phyloP scores from a whole-genome alignment of 2,888 invertebrate species.

The Archips xylosteana region DNA sequence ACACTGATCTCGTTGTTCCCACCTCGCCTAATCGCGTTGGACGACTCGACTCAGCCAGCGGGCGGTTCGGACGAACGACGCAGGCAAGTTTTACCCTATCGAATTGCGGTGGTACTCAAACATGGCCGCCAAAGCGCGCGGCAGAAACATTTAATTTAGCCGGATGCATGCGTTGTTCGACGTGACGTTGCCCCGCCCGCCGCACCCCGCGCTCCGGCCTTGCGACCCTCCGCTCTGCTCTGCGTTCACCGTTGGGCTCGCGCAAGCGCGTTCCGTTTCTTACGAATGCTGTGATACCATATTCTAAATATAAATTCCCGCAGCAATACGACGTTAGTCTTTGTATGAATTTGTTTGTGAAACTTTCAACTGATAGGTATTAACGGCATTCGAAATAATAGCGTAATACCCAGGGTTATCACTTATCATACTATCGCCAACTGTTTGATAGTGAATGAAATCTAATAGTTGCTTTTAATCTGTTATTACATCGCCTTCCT shows the following conservation, averaged over 20 bases:
- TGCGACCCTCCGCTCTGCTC: slow-evolving; percentile 76
- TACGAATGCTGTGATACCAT: slow-evolving; percentile 73
- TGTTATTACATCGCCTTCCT: slow-evolving; percentile 14
- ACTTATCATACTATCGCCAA: slow-evolving; percentile 14
- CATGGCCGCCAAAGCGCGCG: slow-evolving; percentile 44
- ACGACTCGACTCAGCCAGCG: slow-evolving; percentile 60
- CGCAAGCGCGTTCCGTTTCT: slow-evolving; percentile 80
- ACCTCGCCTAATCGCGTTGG: slow-evolving; percentile 81
- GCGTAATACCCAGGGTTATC: slow-evolving; percentile 1
- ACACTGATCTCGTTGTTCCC: slow-evolving; percentile 71
- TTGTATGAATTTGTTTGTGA: background rate
- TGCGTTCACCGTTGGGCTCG: slow-evolving; percentile 63
- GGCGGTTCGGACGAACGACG: slow-evolving; percentile 62
- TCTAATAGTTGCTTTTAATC: slow-evolving; percentile 21
- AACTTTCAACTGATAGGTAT: background rate
- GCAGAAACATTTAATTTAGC: slow-evolving; percentile 63
- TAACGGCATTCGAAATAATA: background rate
- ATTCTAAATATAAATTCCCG: slow-evolving; percentile 41
- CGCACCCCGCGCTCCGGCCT: slow-evolving; percentile 76
- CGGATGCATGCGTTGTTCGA: slow-evolving; percentile 80
- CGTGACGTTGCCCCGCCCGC: slow-evolving; percentile 78
- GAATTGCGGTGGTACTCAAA: slow-evolving; percentile 50
- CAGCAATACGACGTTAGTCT: background rate
- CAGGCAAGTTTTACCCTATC: slow-evolving; percentile 73
- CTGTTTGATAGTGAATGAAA: slow-evolving; percentile 15